Evolutionary conservation across 2,888 invertebrate genomes (phyloP).

Genomic region (Margaritifera margaritifera): DNA sequence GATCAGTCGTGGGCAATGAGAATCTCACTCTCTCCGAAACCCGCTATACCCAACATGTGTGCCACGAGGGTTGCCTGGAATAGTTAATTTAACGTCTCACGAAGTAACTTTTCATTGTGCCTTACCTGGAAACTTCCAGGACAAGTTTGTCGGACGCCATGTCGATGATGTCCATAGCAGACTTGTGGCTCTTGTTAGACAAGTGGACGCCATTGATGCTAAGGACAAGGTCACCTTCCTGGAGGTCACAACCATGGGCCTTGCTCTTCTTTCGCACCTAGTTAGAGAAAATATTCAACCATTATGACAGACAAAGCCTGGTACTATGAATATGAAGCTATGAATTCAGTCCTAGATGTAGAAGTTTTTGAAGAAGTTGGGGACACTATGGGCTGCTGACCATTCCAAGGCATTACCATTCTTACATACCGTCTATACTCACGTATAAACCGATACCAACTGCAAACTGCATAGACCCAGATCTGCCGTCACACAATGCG

Average conservation of each 20-base stretch:
- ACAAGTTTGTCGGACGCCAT: constrained; percentile 52
- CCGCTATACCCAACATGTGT: background rate
- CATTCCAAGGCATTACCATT: no score
- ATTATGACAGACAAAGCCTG: background rate
- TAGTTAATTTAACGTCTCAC: background rate
- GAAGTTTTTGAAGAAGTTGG: no score
- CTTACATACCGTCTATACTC: no score
- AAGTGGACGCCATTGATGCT: constrained; percentile 66
- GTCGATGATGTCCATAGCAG: constrained; percentile 70
- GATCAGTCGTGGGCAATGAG: background rate
- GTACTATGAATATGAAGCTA: background rate
- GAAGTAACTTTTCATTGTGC: background rate
- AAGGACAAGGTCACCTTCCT: constrained; percentile 69
- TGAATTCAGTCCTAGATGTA: background rate
- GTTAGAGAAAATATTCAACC: constrained; percentile 12
- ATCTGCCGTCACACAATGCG: no score
- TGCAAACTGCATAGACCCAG: no score
- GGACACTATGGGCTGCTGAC: no score
- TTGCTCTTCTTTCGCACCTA: constrained; percentile 70
- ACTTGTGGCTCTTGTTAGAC: constrained; percentile 62
- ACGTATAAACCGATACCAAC: no score
- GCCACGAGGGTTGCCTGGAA: background rate
- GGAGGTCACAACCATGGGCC: constrained; percentile 63
- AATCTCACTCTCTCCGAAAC: background rate
- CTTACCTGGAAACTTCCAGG: constrained; percentile 66